Evolutionary conservation across 2,888 invertebrate species (phyloP).

Genomic region (Drosophila formosana): DNA sequence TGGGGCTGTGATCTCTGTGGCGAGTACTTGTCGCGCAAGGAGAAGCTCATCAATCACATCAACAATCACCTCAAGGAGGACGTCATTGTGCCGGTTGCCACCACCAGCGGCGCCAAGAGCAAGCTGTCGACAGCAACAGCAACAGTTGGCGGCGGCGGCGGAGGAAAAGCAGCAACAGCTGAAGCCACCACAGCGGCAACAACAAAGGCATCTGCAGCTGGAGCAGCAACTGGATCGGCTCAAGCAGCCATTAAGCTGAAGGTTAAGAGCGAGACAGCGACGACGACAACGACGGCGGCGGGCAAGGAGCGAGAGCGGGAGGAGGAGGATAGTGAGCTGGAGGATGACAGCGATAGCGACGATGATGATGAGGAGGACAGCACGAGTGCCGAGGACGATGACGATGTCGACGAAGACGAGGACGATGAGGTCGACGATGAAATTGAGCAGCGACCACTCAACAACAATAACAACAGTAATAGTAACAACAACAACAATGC

Average conservation of each 20-base stretch:
- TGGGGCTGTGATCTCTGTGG: slow-evolving; percentile 85
- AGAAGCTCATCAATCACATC: slow-evolving; percentile 85
- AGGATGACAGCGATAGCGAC: slow-evolving; percentile 45
- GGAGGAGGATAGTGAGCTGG: slow-evolving; percentile 50
- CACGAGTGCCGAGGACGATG: slow-evolving; percentile 43
- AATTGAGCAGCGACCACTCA: slow-evolving; percentile 19
- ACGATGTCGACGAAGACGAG: slow-evolving; percentile 40
- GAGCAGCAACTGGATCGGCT: slow-evolving; percentile 8
- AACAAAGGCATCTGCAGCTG: neutral
- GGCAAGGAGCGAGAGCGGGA: slow-evolving; percentile 33
- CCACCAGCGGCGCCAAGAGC: slow-evolving; percentile 8
- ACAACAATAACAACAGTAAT: slow-evolving; percentile 23
- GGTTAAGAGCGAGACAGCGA: slow-evolving; percentile 40
- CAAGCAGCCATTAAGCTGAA: neutral
- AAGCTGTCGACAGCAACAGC: neutral
- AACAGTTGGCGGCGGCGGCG: slow-evolving; percentile 14
- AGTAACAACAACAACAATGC: slow-evolving; percentile 17
- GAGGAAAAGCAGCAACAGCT: slow-evolving; percentile 19
- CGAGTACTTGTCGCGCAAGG: slow-evolving; percentile 84
- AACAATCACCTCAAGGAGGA: slow-evolving; percentile 84
- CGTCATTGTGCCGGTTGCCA: slow-evolving; percentile 72
- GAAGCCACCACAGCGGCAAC: slow-evolving; percentile 9
- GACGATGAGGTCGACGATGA: slow-evolving; percentile 47
- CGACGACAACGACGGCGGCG: slow-evolving; percentile 44
- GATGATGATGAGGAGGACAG: slow-evolving; percentile 42